phyloP scores from a whole-genome alignment of 2,888 invertebrate species.

The Stenoptilia bipunctidactyla region DNA sequence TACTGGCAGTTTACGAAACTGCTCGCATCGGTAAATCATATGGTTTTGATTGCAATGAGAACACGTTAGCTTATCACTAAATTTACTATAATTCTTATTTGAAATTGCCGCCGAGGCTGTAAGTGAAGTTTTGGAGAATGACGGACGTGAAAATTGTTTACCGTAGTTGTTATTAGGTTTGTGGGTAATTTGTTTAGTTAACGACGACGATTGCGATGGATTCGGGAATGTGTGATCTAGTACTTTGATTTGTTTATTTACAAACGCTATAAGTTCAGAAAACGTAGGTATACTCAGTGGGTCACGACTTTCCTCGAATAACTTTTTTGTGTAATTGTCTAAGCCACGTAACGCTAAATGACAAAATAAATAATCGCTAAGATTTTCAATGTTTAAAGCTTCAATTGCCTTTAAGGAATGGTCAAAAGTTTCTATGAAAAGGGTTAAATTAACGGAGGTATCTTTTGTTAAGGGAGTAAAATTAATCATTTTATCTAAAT shows the following conservation, averaged over 20 bases:
- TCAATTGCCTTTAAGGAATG: constrained; percentile 1
- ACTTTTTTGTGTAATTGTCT: not conserved
- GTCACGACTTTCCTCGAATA: not conserved
- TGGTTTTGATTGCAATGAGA: not conserved
- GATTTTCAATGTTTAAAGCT: constrained; percentile 3
- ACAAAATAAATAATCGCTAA: constrained; percentile 2
- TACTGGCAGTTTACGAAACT: too few relatives aligned
- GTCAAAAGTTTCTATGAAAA: constrained; percentile 2
- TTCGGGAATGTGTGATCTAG: not conserved
- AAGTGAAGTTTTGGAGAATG: not conserved
- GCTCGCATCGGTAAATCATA: not conserved
- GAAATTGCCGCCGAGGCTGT: not conserved
- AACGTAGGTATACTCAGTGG: not conserved
- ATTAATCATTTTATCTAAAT: constrained; percentile 6
- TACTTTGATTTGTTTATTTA: not conserved
- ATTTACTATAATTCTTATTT: not conserved
- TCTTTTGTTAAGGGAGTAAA: constrained; percentile 4
- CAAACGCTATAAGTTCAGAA: not conserved
- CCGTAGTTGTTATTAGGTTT: not conserved
- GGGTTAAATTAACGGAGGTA: not conserved
- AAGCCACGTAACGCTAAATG: constrained; percentile 2
- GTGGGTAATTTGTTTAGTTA: not conserved
- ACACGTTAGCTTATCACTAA: not conserved
- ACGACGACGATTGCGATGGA: not conserved
- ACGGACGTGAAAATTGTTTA: not conserved